Evolutionary conservation across 2,113 vertebrate genomes (phyloP), one percentile per base, ranked within the genome.

Genomic region (Hyla sarda): DNA sequence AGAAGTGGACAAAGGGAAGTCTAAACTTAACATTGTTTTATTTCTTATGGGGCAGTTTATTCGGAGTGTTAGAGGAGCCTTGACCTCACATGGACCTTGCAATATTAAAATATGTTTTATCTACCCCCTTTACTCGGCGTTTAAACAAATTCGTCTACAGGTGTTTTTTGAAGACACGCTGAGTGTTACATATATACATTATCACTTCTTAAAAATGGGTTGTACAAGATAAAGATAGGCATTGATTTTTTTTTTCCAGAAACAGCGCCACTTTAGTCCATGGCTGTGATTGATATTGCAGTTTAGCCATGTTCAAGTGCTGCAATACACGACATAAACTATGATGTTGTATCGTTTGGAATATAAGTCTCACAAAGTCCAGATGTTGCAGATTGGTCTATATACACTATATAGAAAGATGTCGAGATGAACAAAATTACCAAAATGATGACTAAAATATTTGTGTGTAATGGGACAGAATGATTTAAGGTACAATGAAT

Each of bases 1-100:
- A 45, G 5, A 37, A 78, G 19, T 45, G 75, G 76, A 80, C 84
- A 86, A 71, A 37, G n/a, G 34, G 28, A 25, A 71, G 48, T 41
- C 37, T 71, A 85, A 34, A 67, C 45, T 16, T n/a, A 50, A 79
- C 45, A 85, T 52, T 77, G 73, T 23, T 30, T 50, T 78, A 50
- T 67, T 28, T 65, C 5, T 48, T 47, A 48, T 25, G 2, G 21
- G 9, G 6, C 17, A 23, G 25, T n/a, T 47, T 74, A 74, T 47
- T 74, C 37, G 12, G 21, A 74, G 13, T 47, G 67, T 47, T 47
- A 77, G 25, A 19, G 21, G 25, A 52, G 25, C 28, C 7, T 50
- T 77, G 48, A 77, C 25, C 50, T 75, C 3, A 75, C 47, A 30
- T 16, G 13, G 69, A 72, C 10, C 2, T 28, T 62, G 9, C 9